Evolutionary conservation across 2,113 vertebrate genomes (phyloP).

Genomic region (Poicephalus meyeri): DNA sequence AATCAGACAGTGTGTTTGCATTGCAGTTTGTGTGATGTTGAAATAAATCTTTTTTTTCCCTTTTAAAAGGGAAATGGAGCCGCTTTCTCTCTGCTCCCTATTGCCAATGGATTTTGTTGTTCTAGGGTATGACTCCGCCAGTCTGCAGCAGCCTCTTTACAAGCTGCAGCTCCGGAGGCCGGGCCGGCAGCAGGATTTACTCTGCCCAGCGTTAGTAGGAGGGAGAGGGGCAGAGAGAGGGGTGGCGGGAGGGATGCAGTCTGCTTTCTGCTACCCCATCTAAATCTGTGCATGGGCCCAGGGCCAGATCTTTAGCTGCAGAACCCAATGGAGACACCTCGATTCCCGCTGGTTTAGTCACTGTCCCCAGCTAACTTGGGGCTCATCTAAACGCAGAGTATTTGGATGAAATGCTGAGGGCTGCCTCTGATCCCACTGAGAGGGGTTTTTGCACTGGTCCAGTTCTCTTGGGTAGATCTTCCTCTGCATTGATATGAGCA

Average conservation of each 20-base stretch:
- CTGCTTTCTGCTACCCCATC: neutral
- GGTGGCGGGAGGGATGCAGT: neutral
- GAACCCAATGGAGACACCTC: rapidly evolving
- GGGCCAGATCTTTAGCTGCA: neutral
- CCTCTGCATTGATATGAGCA: rapidly evolving
- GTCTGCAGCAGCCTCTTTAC: neutral
- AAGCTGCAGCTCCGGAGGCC: neutral
- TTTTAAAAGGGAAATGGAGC: too few relatives aligned
- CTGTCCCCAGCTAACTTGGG: neutral
- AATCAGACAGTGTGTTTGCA: too few relatives aligned
- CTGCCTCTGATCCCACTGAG: rapidly evolving
- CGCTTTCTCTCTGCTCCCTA: neutral
- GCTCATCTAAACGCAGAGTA: neutral
- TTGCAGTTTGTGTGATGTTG: too few relatives aligned
- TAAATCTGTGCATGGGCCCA: neutral
- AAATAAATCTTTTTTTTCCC: too few relatives aligned
- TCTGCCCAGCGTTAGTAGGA: neutral
- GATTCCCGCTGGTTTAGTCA: rapidly evolving
- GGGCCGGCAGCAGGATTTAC: neutral
- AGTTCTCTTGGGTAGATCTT: neutral
- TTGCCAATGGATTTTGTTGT: slow-evolving; percentile 16
- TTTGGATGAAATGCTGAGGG: rapidly evolving
- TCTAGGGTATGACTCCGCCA: neutral
- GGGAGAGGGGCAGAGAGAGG: neutral
- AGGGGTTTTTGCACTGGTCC: neutral